A percentile compares a stretch with the other conserved stretches of the same genome.
Conservation (phyloP, 2,797 vertebrate species). For the Valencia hispanica region DNA sequence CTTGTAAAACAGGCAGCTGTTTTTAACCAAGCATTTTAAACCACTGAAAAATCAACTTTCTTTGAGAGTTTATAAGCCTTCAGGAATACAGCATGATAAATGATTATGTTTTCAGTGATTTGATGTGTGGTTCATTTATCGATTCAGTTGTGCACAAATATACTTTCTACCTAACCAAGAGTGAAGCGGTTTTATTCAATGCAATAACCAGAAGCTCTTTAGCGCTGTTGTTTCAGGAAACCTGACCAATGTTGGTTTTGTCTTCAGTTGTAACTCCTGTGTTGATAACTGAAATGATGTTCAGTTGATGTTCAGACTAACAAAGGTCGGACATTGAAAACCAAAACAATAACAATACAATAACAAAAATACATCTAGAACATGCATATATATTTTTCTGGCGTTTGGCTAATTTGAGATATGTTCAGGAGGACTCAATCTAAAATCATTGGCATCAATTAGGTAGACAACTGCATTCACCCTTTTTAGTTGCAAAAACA, state of each 20-base stretch:
- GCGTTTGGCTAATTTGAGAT: not conserved
- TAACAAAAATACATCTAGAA: not conserved
- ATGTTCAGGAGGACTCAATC: not conserved
- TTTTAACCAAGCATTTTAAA: slow-evolving; percentile 57
- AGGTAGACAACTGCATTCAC: not conserved
- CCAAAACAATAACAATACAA: not conserved
- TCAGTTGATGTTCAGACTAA: not conserved
- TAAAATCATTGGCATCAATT: not conserved
- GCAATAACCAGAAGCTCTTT: not conserved
- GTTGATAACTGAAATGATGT: not conserved
- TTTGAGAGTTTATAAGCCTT: slow-evolving; percentile 23
- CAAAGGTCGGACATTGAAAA: not conserved
- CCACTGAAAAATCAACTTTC: slow-evolving; percentile 37
- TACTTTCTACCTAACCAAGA: not conserved
- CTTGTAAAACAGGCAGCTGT: slow-evolving; percentile 68
- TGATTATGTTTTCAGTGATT: not conserved
- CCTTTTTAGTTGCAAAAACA: not conserved
- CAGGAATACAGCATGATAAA: not conserved
- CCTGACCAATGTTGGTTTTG: not conserved
- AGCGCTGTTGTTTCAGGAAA: not conserved
- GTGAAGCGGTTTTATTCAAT: no score
- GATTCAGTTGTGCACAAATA: not conserved
- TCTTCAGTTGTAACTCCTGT: not conserved
- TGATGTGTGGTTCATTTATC: not conserved
- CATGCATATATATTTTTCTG: not conserved